Evolutionary conservation across 2,113 vertebrate genomes (phyloP), one percentile per base, ranked within the genome.

Genomic region (Vidua chalybeata): DNA sequence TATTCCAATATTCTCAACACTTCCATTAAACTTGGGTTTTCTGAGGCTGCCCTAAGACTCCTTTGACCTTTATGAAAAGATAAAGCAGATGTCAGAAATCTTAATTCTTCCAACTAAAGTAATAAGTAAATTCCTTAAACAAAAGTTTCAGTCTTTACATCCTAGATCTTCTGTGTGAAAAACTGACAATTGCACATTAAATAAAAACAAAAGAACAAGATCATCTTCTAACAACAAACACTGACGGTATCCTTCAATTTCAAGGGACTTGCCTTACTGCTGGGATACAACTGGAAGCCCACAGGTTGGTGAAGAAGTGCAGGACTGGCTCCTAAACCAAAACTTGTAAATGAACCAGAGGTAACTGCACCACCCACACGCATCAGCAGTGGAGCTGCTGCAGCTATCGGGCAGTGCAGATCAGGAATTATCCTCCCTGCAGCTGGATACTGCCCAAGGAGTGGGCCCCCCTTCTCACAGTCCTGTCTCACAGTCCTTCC

Each of bases 381-480:
- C 2, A 17, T 8, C 7, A 16, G 51, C 31, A 73, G 37, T 0
- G 19, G 33, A 75, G 35, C 3, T 28, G 35, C 4, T 16, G 64
- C 62, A 87, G 72, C 17, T 73, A 19, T 26, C 1, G 1, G 26
- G 41, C 33, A 51, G 54, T 0, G 2, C 35, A 79, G 33, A 33
- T 5, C 13, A 54, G 0, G 1, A 55, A 37, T 2, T 62, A 45
- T 9, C 5, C 49, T 58, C 54, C 54, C 39, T 39, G 61, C 61
- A 84, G 52, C 30, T n/a, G 11, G 9, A 37, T 10, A 27, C 3
- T 11, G 43, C 61, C 27, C 51, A 54, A 58, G 15, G 39, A 58
- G 11, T 5, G 11, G 27, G 33, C 10, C 7, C n/a, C 26, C 22
- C 17, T 61, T 58, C 23, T 12, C 5, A 27, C 0, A 0, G 26